Conservation (phyloP, 1,140 invertebrate species). For the Drosophila varians region DNA sequence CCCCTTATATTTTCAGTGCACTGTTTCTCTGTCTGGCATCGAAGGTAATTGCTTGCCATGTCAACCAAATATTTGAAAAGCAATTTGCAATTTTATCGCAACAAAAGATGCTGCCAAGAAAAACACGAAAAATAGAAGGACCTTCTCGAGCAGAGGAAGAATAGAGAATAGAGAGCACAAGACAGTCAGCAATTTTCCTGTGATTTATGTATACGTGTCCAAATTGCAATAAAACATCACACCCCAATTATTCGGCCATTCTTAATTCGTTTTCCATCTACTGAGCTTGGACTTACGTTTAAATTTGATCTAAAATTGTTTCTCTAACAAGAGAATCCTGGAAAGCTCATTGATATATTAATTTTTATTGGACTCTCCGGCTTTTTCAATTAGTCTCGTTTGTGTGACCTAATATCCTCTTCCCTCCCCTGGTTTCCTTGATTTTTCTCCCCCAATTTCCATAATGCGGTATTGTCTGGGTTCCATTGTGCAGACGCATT, state of each 20-base stretch:
- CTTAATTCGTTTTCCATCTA: neutral
- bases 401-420: neutral
- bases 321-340: neutral
- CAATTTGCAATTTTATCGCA: slow-evolving; percentile 49
- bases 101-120: slow-evolving; percentile 32
- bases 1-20: neutral
- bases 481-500: slow-evolving; percentile 30
- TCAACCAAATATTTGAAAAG: slow-evolving; percentile 70
- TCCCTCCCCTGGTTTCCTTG: neutral
- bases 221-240: neutral
- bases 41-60: slow-evolving; percentile 47
- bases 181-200: slow-evolving; percentile 3
- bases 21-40: neutral
- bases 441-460: slow-evolving; percentile 18
- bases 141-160: neutral
- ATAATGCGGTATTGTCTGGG: slow-evolving; percentile 27
- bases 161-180: neutral
- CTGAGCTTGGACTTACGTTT: neutral
- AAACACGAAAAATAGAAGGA: slow-evolving; percentile 5
- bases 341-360: neutral
- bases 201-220: slow-evolving; percentile 25
- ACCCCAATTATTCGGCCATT: neutral
- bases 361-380: neutral
- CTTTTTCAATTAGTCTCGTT: slow-evolving; percentile 19
- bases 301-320: neutral